phyloP scores from a whole-genome alignment of 2,797 vertebrate genomes.

The Oreortyx pictus region DNA sequence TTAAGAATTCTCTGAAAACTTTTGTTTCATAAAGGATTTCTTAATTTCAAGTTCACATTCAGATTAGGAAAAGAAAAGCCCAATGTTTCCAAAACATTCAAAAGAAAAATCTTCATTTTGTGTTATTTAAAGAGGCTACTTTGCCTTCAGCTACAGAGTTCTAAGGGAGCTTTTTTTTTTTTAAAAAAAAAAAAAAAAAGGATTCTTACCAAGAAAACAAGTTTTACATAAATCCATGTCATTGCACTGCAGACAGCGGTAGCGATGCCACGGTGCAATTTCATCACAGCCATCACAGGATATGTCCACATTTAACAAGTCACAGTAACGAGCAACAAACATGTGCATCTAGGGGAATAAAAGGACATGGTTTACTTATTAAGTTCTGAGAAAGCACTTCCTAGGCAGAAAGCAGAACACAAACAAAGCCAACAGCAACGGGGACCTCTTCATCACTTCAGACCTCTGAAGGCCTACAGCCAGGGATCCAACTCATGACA shows the following conservation, averaged over 20 bases:
- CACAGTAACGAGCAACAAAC: constrained; percentile 97
- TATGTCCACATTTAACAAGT: constrained; percentile 95
- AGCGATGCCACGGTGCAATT: constrained; percentile 95
- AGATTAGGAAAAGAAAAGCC: neutral
- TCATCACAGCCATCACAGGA: constrained; percentile 96
- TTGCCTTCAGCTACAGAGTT: neutral
- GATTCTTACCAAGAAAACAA: constrained; percentile 91
- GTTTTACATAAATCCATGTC: constrained; percentile 99
- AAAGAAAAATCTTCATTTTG: neutral
- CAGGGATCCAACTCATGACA: neutral
- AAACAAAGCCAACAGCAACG: neutral
- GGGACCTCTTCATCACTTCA: neutral
- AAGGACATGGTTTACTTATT: neutral
- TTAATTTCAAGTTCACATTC: neutral
- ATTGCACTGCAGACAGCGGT: constrained; percentile 95
- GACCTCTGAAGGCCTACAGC: neutral
- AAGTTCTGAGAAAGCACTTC: neutral
- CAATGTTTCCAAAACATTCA: neutral
- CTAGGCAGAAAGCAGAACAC: neutral
- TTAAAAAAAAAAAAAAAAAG: too few species aligned
- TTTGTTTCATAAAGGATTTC: neutral
- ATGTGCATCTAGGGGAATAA: constrained; percentile 91
- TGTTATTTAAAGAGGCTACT: neutral
- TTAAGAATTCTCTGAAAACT: neutral
- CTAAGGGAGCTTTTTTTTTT: neutral